Percentiles rank a stretch among this genome's conserved stretches.
Conservation (phyloP, 2,888 invertebrate genomes). For the Nephrocerus scutellatus region DNA sequence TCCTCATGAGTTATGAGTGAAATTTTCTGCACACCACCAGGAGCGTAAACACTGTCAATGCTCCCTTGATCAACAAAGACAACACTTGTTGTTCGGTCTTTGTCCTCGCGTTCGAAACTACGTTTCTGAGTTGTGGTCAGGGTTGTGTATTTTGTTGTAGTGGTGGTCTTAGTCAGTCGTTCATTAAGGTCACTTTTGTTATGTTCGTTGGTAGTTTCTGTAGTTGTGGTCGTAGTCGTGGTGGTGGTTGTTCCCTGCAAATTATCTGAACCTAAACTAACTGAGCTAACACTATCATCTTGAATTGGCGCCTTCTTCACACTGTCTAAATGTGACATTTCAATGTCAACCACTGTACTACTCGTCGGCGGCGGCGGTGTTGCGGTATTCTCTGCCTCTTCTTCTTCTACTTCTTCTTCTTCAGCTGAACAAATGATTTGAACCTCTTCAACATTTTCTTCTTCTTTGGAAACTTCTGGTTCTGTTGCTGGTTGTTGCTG, state of each 20-base stretch:
- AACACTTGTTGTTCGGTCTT: constrained; percentile 31
- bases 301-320: constrained; percentile 9
- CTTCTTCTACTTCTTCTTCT: constrained; percentile 19
- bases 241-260: constrained; percentile 14
- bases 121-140: constrained; percentile 36
- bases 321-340: constrained; percentile 29
- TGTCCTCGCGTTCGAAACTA: constrained; percentile 37
- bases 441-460: constrained; percentile 23
- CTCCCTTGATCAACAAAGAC: constrained; percentile 37
- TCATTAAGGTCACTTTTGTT: constrained; percentile 4
- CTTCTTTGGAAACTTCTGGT: background rate
- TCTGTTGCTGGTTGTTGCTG: background rate
- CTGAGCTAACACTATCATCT: constrained; percentile 4
- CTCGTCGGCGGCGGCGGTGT: background rate
- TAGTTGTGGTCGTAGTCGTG: constrained; percentile 19
- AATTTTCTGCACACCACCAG: constrained; percentile 48
- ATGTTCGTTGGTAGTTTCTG: constrained; percentile 10
- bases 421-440: constrained; percentile 26
- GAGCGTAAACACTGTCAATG: constrained; percentile 34
- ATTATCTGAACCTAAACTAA: background rate
- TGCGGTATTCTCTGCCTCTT: background rate
- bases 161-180: constrained; percentile 26
- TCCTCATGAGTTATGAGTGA: constrained; percentile 68
- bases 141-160: constrained; percentile 33
- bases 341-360: constrained; percentile 32